Evolutionary conservation across 2,113 vertebrate species (phyloP), one percentile per base, ranked within the genome.

Genomic region (Tretioscincus oriximinensis): DNA sequence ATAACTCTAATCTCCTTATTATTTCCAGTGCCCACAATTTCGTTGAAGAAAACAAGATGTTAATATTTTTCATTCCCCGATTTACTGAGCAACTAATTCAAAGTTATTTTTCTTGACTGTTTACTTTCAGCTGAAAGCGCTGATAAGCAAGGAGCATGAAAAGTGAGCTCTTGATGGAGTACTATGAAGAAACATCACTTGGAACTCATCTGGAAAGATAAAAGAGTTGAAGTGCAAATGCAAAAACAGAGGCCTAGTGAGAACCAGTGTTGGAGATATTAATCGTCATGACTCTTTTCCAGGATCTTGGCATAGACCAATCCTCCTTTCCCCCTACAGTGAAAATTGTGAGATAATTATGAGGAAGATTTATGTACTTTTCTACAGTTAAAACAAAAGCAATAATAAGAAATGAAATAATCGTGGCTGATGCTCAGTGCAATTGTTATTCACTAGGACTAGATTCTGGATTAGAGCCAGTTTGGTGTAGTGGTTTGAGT

Each of bases 1-100:
- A 69, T 81, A 90, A 73, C 65, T 80, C 66, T 74, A 88, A 87
- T 90, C 85, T 86, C 41, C 61, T 84, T 86, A 78, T 81, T 88
- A 82, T 82, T 82, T 87, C 68, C 75, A 81, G 49, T 80, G 45
- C 3, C 73, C 77, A 75, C 0, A 64, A 80, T 87, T 67, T 75
- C 73, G 74, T 69, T 74, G 29, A 0, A 76, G 29, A 66, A 88
- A 90, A 67, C 66, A 1, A 76, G 73, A 41, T 85, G 70, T 7
- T 26, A 24, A 78, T 61, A 68, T 60, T 77, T 92, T 80, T 74
- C 2, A 35, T 71, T 51, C 67, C 66, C 16, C 45, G 76, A 2
- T 73, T 87, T 80, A 31, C 5, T 85, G 58, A 71, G 21, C 20
- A 68, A 86, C 41, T 49, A 58, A 26, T 35, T 77, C 51, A 73